Evolutionary conservation across 2,888 invertebrate species (phyloP).

Genomic region (Monoplex corrugatus): DNA sequence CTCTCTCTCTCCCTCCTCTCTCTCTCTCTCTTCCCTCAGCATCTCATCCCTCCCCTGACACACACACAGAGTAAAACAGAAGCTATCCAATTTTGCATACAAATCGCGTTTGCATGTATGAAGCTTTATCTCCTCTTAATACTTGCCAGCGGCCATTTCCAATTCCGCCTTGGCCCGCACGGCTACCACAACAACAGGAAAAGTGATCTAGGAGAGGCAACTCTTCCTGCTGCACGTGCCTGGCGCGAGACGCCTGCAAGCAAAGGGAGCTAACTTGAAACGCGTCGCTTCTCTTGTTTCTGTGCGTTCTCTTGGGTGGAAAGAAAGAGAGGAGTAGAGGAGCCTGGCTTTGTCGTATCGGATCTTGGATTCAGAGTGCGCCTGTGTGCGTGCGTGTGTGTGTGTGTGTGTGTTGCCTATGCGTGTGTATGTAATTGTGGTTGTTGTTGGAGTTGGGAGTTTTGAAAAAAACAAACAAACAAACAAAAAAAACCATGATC

Average conservation of each 20-base stretch:
- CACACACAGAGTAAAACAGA: not conserved
- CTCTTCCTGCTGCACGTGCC: not conserved
- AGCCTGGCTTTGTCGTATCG: no score
- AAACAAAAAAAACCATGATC: no score
- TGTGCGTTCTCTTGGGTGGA: no score
- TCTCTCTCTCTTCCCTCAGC: not conserved
- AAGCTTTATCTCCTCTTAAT: not conserved
- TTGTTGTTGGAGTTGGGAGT: no score
- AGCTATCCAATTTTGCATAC: not conserved
- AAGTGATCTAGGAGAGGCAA: not conserved
- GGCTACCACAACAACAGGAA: no score
- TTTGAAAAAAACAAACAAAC: no score
- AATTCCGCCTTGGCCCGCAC: not conserved
- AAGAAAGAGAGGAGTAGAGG: no score
- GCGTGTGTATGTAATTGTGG: no score
- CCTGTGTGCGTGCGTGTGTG: no score
- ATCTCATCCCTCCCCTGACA: not conserved
- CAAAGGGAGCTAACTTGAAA: not conserved
- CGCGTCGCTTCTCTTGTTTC: no score
- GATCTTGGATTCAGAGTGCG: no score
- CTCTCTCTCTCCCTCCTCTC: not conserved
- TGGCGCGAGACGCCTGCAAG: not conserved
- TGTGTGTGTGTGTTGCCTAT: no score
- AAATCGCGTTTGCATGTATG: constrained; percentile 18
- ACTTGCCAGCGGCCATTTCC: not conserved